Conservation (phyloP, 2,888 invertebrate species). For the Chalcis sispes region DNA sequence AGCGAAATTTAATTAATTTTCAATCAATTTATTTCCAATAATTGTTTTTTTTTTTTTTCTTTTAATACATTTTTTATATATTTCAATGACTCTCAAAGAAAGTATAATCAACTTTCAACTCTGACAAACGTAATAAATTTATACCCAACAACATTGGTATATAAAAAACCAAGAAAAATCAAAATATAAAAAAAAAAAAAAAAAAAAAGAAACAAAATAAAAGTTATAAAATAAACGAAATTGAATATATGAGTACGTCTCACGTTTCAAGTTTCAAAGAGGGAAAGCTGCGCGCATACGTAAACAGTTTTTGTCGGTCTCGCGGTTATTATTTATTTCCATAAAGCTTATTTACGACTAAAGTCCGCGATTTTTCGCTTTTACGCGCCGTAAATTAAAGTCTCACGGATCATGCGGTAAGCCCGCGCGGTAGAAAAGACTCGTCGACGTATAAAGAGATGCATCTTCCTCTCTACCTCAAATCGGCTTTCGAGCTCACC, state of each 20-base stretch:
- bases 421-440: neutral
- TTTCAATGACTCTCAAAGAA: neutral
- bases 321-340: constrained; percentile 38
- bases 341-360: constrained; percentile 46
- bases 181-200: no score
- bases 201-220: no score
- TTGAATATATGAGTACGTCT: no score
- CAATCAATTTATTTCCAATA: no score
- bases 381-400: constrained; percentile 44
- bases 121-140: no score
- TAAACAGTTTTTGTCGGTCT: neutral
- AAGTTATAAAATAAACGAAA: no score
- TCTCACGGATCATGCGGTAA: constrained; percentile 12
- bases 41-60: neutral
- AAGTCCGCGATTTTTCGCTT: constrained; percentile 44
- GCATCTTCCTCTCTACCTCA: constrained; percentile 34
- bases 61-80: neutral
- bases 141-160: no score
- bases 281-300: neutral
- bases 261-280: constrained; percentile 14
- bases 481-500: constrained; percentile 37
- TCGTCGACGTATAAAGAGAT: constrained; percentile 28
- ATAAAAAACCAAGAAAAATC: no score
- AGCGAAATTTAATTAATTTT: no score
- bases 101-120: no score